Evolutionary conservation across 2,888 invertebrate species (phyloP).

Genomic region (Clepsis dumicolana): DNA sequence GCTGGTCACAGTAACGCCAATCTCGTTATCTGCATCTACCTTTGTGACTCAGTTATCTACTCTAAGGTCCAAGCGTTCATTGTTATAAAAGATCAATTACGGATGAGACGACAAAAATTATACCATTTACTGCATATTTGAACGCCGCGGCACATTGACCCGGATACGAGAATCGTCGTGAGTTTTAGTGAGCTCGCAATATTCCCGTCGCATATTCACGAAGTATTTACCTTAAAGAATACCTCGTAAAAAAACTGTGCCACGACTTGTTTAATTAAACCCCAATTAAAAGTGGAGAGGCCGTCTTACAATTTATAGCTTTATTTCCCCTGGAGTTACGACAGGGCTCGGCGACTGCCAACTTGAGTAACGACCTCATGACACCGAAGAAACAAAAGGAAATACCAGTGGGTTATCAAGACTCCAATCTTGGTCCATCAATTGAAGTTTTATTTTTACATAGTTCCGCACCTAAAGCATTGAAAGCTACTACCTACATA

Average conservation of each 20-base stretch:
- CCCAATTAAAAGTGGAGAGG: constrained; percentile 18
- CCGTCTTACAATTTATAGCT: constrained; percentile 12
- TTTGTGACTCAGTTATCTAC: constrained; percentile 4
- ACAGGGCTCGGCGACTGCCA: background rate
- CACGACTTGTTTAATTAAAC: constrained; percentile 30
- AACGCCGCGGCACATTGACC: constrained; percentile 40
- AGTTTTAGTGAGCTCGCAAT: constrained; percentile 18
- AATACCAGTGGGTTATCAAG: constrained; percentile 2
- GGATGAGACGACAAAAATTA: constrained; percentile 37
- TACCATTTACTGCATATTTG: constrained; percentile 38
- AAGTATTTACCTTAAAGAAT: constrained; percentile 19
- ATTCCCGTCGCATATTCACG: constrained; percentile 20
- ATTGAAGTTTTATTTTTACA: background rate
- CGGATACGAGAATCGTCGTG: constrained; percentile 30
- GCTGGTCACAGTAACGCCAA: constrained; percentile 6
- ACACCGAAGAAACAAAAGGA: background rate
- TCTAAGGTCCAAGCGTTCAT: constrained; percentile 26
- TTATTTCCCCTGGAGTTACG: constrained; percentile 16
- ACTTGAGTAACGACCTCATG: constrained; percentile 7
- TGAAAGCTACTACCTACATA: background rate
- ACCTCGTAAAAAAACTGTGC: constrained; percentile 16
- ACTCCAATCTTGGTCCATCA: background rate
- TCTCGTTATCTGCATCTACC: constrained; percentile 14
- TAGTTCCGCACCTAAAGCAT: background rate
- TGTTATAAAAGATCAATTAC: constrained; percentile 42